These are phyloP conservation scores for Lissocephala sabroskyi DNA, from an alignment of 2,888 invertebrate species.

Conservation along the genomic window DNA sequence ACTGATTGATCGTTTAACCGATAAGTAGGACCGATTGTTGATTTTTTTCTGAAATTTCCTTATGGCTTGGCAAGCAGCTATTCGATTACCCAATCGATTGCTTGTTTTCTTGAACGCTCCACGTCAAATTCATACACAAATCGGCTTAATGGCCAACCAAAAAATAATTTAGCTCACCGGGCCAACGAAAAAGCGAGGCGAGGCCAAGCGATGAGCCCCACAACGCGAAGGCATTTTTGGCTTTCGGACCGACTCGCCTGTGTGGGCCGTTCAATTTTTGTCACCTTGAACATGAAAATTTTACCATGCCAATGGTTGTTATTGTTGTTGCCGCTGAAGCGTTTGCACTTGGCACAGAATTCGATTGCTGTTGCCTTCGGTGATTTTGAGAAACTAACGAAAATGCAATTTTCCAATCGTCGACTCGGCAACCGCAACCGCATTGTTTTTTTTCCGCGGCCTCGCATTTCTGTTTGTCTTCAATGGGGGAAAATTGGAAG, in stretches of 20 bases:
- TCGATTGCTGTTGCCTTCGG: conserved; percentile 4
- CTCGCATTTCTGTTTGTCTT: conserved; percentile 23
- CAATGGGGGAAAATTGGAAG: too few species aligned
- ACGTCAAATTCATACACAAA: too few species aligned
- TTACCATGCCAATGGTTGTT: conserved; percentile 20
- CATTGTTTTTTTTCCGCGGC: conserved; percentile 22
- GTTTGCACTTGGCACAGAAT: conserved; percentile 65
- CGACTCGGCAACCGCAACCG: conserved; percentile 13
- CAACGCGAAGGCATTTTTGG: conserved; percentile 32
- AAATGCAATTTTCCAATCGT: conserved; percentile 30
- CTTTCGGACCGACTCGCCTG: conserved; percentile 21
- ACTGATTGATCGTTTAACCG: too few species aligned
- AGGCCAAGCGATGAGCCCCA: conserved; percentile 43
- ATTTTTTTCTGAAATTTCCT: too few species aligned
- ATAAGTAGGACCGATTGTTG: too few species aligned
- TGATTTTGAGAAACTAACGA: conserved; percentile 16
- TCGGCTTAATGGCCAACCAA: too few species aligned
- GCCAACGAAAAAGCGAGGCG: conserved; percentile 21
- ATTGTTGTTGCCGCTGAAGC: conserved; percentile 19
- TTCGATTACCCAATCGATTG: too few species aligned
- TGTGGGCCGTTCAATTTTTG: conserved; percentile 30
- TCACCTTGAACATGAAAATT: conserved; percentile 65
- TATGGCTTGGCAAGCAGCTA: too few species aligned
- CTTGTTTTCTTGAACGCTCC: too few species aligned
- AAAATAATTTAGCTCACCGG: too few species aligned